Base-by-base conservation (phyloP, 2,113 vertebrate genomes). In the Platycercus adscitus region DNA sequence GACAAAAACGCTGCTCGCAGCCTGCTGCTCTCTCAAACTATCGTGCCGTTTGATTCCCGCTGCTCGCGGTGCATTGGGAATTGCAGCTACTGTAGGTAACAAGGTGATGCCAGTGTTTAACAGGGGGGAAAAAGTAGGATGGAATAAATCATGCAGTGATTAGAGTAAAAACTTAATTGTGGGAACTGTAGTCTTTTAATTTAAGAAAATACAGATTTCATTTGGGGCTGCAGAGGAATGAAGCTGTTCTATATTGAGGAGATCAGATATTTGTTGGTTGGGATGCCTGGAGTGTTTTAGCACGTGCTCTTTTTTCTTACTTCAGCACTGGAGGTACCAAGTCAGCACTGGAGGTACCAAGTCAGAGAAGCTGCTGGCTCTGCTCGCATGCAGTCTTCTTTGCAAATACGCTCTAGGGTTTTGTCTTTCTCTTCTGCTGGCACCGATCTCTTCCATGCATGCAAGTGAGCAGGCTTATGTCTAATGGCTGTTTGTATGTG, bases 401-500 rank as follows among this genome's bases (percentile, higher is more conserved):
- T 91, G 84, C 86, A 81, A 91, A 93, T 81, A 55, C 3, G 69
- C 95, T 96, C 92, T 61, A 78, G 95, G 93, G 78, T 94, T 97
- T 96, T 95, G 71, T 93, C 94, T 97, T 96, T 86, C 89, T 95
- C 14, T 94, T 95, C 95, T 91, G 80, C 88, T 76, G 95, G 96
- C 69, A 70, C 78, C 28, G 11, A 37, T 94, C 89, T 96, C 96
- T 88, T 69, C 77, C 84, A 23, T 56, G 78, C 93, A 44, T 83
- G 83, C 90, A 94, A 90, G 96, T 68, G 89, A 91, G 65, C 89
- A 93, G 91, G 89, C 95, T 96, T 77, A 46, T 72, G 70, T 91
- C 91, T 96, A 88, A 97, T 93, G 97, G 96, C 97, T 97, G 86
- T 95, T 93, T 89, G 66, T 86, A 28, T 60, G 86, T 94, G 90